These are phyloP conservation scores for Harmothoe impar DNA, from an alignment of 2,888 invertebrate genomes.

Conservation along the genomic window DNA sequence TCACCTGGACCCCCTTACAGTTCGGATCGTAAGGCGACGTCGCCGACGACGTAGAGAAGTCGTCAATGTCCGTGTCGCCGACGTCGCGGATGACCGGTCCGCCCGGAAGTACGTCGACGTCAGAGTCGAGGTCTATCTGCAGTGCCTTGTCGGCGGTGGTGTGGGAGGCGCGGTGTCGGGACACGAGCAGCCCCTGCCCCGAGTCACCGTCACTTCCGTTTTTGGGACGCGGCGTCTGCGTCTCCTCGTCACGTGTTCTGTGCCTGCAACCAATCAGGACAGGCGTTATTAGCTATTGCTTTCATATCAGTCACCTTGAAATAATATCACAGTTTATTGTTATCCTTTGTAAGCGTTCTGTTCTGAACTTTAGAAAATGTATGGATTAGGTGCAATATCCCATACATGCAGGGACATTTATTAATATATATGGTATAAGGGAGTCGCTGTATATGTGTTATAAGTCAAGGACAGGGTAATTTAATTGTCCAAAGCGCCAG, in stretches of 20 bases:
- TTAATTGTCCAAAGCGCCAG: no score
- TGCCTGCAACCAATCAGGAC: slow-evolving; percentile 28
- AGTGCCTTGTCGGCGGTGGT: slow-evolving; percentile 32
- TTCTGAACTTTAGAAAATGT: no score
- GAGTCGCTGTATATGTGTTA: no score
- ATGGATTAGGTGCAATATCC: no score
- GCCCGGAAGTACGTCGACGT: slow-evolving; percentile 5
- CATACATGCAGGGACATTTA: no score
- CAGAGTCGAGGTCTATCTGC: slow-evolving; percentile 62
- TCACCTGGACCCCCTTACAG: slow-evolving; percentile 59
- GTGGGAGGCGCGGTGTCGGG: background rate
- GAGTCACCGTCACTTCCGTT: slow-evolving; percentile 62
- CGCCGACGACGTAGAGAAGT: background rate
- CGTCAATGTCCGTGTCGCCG: slow-evolving; percentile 21
- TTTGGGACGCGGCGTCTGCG: slow-evolving; percentile 55
- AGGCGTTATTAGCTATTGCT: background rate
- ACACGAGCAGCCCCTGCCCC: slow-evolving; percentile 55
- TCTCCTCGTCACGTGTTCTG: slow-evolving; percentile 60
- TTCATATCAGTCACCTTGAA: background rate
- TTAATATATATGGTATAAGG: no score
- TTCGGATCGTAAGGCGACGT: slow-evolving; percentile 17
- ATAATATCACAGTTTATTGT: no score
- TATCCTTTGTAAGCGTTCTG: no score
- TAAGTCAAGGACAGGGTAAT: no score
- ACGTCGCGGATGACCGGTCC: background rate